A percentile compares a stretch with the other conserved stretches of the same genome.
phyloP scores from a whole-genome alignment of 2,113 vertebrate genomes.

The Apus apus region DNA sequence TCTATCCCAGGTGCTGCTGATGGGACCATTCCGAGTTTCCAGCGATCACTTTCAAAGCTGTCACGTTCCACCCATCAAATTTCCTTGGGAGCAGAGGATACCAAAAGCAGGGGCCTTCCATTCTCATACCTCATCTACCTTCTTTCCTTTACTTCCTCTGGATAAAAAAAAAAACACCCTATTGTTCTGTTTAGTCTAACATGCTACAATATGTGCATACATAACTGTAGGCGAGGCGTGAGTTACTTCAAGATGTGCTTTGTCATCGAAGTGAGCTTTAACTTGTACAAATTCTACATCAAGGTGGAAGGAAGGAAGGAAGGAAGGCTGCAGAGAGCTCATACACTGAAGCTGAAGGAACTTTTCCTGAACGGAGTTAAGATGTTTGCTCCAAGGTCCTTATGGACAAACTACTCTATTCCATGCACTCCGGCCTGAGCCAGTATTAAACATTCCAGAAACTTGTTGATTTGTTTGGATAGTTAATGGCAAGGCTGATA shows the following conservation, averaged over 20 bases:
- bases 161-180: background rate
- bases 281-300: slow-evolving; percentile 65
- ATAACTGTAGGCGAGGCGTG: slow-evolving; percentile 43
- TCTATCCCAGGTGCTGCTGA: background rate
- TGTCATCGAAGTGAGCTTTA: slow-evolving; percentile 44
- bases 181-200: slow-evolving; percentile 38
- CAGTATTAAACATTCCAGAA: slow-evolving; percentile 86
- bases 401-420: slow-evolving; percentile 46
- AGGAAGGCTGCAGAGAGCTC: slow-evolving; percentile 68
- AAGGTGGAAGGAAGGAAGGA: background rate
- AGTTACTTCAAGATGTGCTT: slow-evolving; percentile 58
- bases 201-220: slow-evolving; percentile 48
- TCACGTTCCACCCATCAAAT: background rate
- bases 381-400: slow-evolving; percentile 54
- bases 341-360: slow-evolving; percentile 53
- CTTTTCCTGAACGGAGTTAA: slow-evolving; percentile 54
- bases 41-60: background rate
- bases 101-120: background rate
- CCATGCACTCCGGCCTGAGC: slow-evolving; percentile 55
- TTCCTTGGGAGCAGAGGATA: background rate
- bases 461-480: slow-evolving; percentile 95
- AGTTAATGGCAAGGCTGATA: slow-evolving; percentile 98
- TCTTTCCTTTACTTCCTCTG: background rate
- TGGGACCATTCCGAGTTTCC: background rate
- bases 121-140: slow-evolving; percentile 11